A percentile compares a stretch with the other conserved stretches of the same genome.
phyloP scores from a whole-genome alignment of 2,113 vertebrate species.

The Isichthys henryi region DNA sequence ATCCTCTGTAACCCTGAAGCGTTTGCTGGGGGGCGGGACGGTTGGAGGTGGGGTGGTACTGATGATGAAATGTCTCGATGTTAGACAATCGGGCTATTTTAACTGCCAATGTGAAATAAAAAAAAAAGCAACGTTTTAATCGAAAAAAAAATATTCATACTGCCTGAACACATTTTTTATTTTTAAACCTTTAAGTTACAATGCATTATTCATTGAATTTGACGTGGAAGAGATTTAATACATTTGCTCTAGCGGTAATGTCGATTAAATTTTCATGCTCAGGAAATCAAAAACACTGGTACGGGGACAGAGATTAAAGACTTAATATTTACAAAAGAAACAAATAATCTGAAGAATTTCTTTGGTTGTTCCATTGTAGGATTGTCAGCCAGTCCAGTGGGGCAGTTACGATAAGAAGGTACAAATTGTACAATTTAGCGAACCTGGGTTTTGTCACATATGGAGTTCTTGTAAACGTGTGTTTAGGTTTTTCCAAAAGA shows the following conservation, averaged over 20 bases:
- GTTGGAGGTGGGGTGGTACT: neutral
- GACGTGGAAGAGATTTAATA: neutral
- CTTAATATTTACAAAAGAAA: neutral
- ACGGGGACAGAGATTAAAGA: neutral
- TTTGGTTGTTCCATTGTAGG: neutral
- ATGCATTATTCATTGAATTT: neutral
- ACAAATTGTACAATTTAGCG: neutral
- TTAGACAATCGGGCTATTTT: neutral
- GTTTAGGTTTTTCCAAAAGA: neutral
- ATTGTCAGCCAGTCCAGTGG: neutral
- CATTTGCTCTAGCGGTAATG: neutral
- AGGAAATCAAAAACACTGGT: neutral
- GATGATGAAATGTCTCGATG: neutral
- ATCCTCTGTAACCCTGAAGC: neutral
- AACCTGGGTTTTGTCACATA: neutral
- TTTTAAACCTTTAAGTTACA: neutral
- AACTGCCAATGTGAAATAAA: neutral
- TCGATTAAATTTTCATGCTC: neutral
- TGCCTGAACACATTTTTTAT: neutral
- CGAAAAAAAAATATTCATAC: neutral
- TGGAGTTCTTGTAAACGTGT: neutral
- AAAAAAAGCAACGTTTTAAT: neutral
- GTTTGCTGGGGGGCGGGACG: neutral
- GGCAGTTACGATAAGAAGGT: neutral
- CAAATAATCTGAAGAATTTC: neutral